A percentile compares a stretch with the other conserved stretches of the same genome.
Evolutionary conservation across 2,888 invertebrate species (phyloP).

Genomic region (Suillia variegata): DNA sequence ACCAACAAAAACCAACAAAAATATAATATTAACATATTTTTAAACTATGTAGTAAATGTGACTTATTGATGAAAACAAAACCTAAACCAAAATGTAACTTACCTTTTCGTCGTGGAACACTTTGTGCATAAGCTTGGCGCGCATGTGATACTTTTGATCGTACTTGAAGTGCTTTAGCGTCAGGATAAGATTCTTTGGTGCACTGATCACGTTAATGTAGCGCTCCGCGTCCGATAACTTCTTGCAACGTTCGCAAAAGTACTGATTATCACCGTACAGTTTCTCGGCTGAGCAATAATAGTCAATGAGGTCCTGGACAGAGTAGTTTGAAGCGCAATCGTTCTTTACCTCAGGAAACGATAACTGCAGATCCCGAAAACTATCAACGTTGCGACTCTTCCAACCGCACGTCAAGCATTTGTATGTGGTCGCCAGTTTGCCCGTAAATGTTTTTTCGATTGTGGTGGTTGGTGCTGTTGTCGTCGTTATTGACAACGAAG

Average conservation of each 20-base stretch:
- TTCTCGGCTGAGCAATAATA: slow-evolving; percentile 79
- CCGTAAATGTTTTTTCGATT: slow-evolving; percentile 75
- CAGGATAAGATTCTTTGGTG: slow-evolving; percentile 79
- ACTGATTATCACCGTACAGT: slow-evolving; percentile 80
- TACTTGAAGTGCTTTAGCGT: slow-evolving; percentile 82
- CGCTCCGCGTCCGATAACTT: slow-evolving; percentile 78
- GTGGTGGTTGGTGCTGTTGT: slow-evolving; percentile 42
- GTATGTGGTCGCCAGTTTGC: slow-evolving; percentile 75
- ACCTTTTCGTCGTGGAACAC: slow-evolving; percentile 67
- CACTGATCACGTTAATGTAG: slow-evolving; percentile 70
- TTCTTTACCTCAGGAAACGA: slow-evolving; percentile 70
- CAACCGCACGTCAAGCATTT: slow-evolving; percentile 75
- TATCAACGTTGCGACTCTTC: slow-evolving; percentile 75
- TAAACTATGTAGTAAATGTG: too few species aligned
- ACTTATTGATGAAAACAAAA: too few species aligned
- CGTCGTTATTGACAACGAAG: not conserved
- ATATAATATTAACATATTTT: not conserved
- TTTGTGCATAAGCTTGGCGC: slow-evolving; percentile 80
- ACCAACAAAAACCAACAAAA: not conserved
- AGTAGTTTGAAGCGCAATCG: slow-evolving; percentile 62
- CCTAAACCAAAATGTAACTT: too few species aligned
- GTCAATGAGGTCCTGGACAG: slow-evolving; percentile 78
- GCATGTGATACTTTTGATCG: slow-evolving; percentile 71
- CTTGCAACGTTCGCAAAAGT: slow-evolving; percentile 78
- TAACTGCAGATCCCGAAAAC: slow-evolving; percentile 80